These are phyloP conservation scores for Myanophis thanlyinensis DNA, from an alignment of 2,113 vertebrate species.

Conservation along the genomic window DNA sequence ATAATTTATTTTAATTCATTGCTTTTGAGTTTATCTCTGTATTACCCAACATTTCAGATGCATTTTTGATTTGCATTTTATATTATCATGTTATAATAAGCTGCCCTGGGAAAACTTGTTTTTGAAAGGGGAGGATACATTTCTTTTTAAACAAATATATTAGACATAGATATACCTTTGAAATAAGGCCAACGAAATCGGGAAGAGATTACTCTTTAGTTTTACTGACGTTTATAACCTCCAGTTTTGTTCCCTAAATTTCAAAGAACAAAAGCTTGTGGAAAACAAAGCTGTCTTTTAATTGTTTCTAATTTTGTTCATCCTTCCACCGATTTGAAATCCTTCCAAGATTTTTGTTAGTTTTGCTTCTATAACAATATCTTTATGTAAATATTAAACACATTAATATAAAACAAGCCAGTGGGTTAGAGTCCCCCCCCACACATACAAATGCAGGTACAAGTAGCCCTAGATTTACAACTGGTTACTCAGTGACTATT, in stretches of 20 bases:
- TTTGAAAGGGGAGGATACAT: neutral
- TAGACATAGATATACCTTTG: neutral
- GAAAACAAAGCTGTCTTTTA: neutral
- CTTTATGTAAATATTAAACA: neutral
- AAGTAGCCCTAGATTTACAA: neutral
- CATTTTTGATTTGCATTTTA: neutral
- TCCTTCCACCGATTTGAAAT: neutral
- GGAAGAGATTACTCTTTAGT: neutral
- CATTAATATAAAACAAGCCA: neutral
- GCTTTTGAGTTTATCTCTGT: neutral
- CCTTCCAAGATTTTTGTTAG: too few species aligned
- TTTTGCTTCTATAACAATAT: neutral
- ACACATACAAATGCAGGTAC: neutral
- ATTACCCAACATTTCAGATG: neutral
- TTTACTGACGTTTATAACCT: rapidly evolving
- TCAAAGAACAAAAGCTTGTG: too few species aligned
- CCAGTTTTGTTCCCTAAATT: neutral
- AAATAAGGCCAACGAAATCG: neutral
- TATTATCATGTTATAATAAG: neutral
- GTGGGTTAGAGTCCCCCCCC: neutral
- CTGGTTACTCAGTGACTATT: neutral
- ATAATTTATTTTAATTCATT: neutral
- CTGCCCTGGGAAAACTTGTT: neutral
- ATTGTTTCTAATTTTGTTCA: neutral
- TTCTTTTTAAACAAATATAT: neutral